Evolutionary conservation across 1,140 invertebrate species (phyloP).

Genomic region (Cotesia glomerata): DNA sequence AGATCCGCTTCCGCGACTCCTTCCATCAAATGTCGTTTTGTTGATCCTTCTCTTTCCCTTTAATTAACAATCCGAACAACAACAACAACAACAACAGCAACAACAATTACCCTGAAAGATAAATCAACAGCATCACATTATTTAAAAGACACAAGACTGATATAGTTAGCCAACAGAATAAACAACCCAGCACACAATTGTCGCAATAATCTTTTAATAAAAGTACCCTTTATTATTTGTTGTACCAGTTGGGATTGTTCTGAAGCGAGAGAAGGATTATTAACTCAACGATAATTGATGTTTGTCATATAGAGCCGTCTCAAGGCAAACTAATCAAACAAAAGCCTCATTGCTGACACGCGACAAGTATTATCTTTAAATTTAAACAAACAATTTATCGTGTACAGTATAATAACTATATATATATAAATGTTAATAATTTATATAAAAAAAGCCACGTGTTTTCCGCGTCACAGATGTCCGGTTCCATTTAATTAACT

Average conservation of each 20-base stretch:
- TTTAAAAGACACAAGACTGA: conserved; percentile 12
- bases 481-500: conserved; percentile 55
- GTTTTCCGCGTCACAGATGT: conserved; percentile 52
- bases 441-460: not conserved
- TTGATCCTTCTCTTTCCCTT: not conserved
- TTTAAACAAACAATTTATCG: not conserved
- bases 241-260: not conserved
- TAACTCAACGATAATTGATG: not conserved
- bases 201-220: conserved; percentile 12
- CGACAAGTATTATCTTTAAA: not conserved
- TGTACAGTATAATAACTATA: not conserved
- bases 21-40: not conserved
- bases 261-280: not conserved
- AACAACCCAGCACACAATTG: not conserved
- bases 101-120: not conserved
- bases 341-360: not conserved
- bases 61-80: no score
- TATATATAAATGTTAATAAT: no score
- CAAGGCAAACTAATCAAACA: not conserved
- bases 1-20: not conserved
- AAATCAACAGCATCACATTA: conserved; percentile 9
- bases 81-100: not conserved
- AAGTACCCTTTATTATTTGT: no score
- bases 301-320: not conserved
- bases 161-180: conserved; percentile 8